Base-by-base conservation (phyloP, 2,113 vertebrate species). In the Notechis scutatus region DNA sequence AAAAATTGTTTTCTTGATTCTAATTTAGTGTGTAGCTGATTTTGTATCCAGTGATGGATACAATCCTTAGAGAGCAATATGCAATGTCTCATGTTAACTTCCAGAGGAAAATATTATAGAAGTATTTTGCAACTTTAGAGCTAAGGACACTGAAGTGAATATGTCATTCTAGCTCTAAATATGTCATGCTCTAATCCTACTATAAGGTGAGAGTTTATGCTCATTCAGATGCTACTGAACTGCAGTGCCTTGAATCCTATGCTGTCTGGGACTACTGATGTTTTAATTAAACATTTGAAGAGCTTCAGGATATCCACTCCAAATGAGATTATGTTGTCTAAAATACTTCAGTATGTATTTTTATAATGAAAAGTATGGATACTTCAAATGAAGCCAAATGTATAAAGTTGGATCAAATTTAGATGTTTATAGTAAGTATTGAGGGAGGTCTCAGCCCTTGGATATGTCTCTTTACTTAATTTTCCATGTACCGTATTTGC, bases 1-100 rank as follows among this genome's bases (percentile, higher is more conserved):
- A 9, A 94, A 95, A 93, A 74, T 90, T 94, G 90, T 92, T 69
- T 93, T 45, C 55, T 86, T 87, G 74, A 90, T 86, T 91, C 64
- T 93, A 93, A 95, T 96, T 10, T 94, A 96, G 95, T 90, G 94
- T 95, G 93, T 64, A 55, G 42, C 0, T 95, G 94, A 95, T 96
- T 96, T 92, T 95, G 90, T 93, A 96, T 96, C 94, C 94, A 92
- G 92, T 94, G 94, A 89, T 91, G 91, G n/a, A 90, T 94, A 94
- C 87, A 94, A 95, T 54, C 92, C 59, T 94, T 93, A 95, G 94
- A 96, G 91, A 94, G 39, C 91, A 85, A 85, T 93, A 96, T 96
- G 95, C 45, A 94, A 59, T 50, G 93, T 92, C 57, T 87, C 92
- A 45, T 94, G 95, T 94, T 24, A 94, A 81, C 8, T 81, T 87